phyloP scores from a whole-genome alignment of 1,140 invertebrate species.

The Macrocentrus cingulum region DNA sequence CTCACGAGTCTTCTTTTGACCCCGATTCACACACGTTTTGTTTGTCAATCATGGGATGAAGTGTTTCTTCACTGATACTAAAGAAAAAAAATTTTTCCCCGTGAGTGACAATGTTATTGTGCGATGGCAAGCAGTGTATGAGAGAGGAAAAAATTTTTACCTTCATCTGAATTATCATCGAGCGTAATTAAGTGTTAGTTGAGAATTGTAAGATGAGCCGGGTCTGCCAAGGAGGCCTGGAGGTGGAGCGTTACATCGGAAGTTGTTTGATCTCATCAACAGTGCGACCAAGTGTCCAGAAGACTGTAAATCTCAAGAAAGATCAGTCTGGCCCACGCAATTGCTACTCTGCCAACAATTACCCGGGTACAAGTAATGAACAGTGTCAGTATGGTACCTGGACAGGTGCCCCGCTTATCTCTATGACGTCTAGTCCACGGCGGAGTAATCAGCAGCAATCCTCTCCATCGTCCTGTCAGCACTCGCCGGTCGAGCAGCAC shows the following conservation, averaged over 20 bases:
- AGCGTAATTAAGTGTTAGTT: conserved; percentile 2
- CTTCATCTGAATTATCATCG: not conserved
- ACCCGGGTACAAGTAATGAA: conserved; percentile 30
- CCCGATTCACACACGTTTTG: too few species aligned
- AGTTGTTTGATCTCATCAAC: conserved; percentile 65
- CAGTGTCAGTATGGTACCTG: conserved; percentile 57
- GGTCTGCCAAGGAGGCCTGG: conserved; percentile 61
- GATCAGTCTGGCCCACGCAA: conserved; percentile 22
- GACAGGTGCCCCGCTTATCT: conserved; percentile 72
- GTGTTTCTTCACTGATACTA: not conserved
- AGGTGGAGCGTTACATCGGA: conserved; percentile 69
- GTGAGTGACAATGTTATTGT: not conserved
- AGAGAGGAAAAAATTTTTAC: not conserved
- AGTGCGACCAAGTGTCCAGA: conserved; percentile 45
- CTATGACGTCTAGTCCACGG: conserved; percentile 56
- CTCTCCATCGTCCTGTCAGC: conserved; percentile 37
- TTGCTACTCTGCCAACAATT: conserved; percentile 30
- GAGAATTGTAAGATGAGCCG: conserved; percentile 61
- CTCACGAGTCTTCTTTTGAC: too few species aligned
- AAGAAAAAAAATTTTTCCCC: not conserved
- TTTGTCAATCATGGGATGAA: too few species aligned
- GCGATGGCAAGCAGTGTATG: too few species aligned
- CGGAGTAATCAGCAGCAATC: conserved; percentile 57
- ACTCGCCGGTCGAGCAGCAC: conserved; percentile 30
- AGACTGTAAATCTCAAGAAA: conserved; percentile 37